A percentile compares a stretch with the other conserved stretches of the same genome.
Conservation (phyloP, 1,140 invertebrate genomes). For the Arctopsyche grandis region DNA sequence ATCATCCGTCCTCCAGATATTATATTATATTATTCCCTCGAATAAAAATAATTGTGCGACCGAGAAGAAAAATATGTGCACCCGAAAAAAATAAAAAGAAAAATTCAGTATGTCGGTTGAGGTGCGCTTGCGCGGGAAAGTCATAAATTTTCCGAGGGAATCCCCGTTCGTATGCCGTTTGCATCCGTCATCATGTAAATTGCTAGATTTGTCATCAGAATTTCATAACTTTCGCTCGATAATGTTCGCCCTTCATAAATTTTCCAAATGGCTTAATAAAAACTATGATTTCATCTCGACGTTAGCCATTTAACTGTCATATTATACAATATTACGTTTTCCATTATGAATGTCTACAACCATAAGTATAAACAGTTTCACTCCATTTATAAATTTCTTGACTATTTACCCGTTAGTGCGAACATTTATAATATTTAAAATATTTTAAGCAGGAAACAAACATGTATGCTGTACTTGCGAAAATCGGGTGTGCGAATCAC, state of each 20-base stretch:
- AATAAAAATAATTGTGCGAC: not conserved
- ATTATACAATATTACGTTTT: not conserved
- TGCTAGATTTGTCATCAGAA: conserved; percentile 20
- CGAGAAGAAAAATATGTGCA: too few relatives aligned
- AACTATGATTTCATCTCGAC: not conserved
- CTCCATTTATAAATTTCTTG: too few relatives aligned
- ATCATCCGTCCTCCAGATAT: too few relatives aligned
- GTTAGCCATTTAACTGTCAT: too few relatives aligned
- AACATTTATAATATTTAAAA: too few relatives aligned
- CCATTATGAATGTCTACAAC: not conserved
- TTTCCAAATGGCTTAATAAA: conserved; percentile 14
- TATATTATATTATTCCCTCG: conserved; percentile 4
- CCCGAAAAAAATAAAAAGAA: too few relatives aligned
- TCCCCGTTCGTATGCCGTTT: not conserved
- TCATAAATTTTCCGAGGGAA: not conserved
- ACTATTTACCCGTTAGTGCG: too few relatives aligned
- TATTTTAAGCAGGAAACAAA: too few relatives aligned
- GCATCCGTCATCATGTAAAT: conserved; percentile 25
- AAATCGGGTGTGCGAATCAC: not conserved
- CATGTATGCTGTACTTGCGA: too few relatives aligned
- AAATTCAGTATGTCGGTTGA: not conserved
- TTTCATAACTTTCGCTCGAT: not conserved
- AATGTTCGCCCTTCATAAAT: not conserved
- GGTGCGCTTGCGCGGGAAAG: not conserved
- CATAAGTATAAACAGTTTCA: not conserved